Base-by-base conservation (phyloP, 1,140 invertebrate species). In the Chionoecetes opilio region DNA sequence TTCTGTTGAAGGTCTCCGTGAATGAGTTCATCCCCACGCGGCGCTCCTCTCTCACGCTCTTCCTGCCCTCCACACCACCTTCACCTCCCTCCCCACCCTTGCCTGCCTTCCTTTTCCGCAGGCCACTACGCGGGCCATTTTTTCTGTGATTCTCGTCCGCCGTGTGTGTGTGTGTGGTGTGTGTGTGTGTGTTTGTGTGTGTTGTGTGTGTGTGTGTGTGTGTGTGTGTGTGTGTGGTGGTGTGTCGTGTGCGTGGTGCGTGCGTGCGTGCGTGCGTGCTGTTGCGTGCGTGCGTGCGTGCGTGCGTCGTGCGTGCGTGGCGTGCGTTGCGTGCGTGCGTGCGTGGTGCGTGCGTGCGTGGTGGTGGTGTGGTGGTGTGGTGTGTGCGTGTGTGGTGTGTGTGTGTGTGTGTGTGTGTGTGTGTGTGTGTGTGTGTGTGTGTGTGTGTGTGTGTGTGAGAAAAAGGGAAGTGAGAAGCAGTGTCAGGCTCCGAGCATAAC, bases 371-470 rank as follows among this genome's bases (percentile, higher is more conserved):
- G n/a, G n/a, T n/a, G n/a, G n/a, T n/a, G n/a, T n/a, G n/a, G 35
- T 88, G 34, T 38, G 35, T 88, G 86, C 37, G 86, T 87, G 86
- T 87, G 86, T 87, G n/a, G 86, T 87, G 86, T 87, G 86, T 87
- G 86, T 88, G 86, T 88, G 86, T 88, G 86, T 88, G 86, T 88
- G 86, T 88, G 86, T 88, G 86, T 88, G 86, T 87, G 85, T 87
- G 37, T 87, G 85, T 37, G 31, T 38, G 85, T 37, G 85, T 37
- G 85, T 75, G 63, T 75, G 63, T 75, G 63, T 75, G 63, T n/a
- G 21, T 75, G 21, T 75, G n/a, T 75, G 21, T 75, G n/a, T 75
- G 21, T 75, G 21, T 75, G 63, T 75, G 63, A n/a, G n/a, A 75
- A 75, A 75, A 75, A 75, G 63, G 11, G 8, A 75, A 75, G 63